Percentiles rank a stretch among this genome's conserved stretches.
These are phyloP conservation scores for Alaudala cheleensis DNA, from an alignment of 2,113 vertebrate species.

Conservation along the genomic window DNA sequence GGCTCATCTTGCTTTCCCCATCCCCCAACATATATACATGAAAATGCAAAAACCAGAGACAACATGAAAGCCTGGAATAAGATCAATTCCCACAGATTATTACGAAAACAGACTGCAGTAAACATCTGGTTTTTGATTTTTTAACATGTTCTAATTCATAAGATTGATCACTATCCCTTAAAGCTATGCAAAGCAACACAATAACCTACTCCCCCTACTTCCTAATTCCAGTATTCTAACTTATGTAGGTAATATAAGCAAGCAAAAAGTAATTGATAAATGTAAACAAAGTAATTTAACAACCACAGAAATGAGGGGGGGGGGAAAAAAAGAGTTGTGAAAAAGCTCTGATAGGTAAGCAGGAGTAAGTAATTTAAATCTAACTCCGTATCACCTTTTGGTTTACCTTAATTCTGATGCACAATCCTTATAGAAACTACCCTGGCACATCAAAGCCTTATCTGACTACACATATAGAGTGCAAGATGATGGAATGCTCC, in stretches of 20 bases:
- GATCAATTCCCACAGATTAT: background rate
- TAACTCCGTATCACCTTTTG: background rate
- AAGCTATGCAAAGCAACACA: background rate
- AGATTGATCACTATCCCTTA: background rate
- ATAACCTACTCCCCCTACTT: background rate
- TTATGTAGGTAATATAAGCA: background rate
- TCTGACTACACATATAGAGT: background rate
- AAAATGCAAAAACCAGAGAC: background rate
- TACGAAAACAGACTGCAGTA: background rate
- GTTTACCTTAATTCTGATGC: background rate
- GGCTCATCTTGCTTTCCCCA: background rate
- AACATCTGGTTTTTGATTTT: background rate
- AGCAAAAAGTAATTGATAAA: background rate
- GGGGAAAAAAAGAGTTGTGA: background rate
- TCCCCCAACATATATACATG: background rate
- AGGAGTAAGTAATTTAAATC: background rate
- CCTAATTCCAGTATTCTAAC: background rate
- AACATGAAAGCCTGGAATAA: background rate
- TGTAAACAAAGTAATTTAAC: background rate
- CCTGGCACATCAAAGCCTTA: background rate
- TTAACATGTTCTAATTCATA: background rate
- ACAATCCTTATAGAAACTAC: background rate
- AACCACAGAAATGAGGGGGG: accelerated
- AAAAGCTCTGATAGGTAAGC: background rate
- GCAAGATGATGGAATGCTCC: background rate